phyloP scores from a whole-genome alignment of 2,113 vertebrate species.

The Actenoides lindsayi region DNA sequence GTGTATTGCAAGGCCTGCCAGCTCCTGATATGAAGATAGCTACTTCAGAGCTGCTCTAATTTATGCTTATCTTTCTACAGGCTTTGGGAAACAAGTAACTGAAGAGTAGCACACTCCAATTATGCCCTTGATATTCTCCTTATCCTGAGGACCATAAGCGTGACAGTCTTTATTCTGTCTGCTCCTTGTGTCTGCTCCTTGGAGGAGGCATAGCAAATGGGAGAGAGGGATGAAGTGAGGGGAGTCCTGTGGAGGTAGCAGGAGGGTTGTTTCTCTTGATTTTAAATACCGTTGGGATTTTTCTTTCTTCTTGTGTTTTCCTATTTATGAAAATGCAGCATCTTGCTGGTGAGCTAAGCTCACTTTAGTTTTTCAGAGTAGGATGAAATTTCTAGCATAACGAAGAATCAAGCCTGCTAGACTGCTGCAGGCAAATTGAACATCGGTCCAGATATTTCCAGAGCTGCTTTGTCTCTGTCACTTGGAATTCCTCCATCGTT shows the following conservation, averaged over 20 bases:
- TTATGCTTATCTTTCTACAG: conserved; percentile 50
- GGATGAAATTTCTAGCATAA: background rate
- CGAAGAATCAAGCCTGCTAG: background rate
- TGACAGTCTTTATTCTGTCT: conserved; percentile 25
- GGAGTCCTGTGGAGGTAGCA: background rate
- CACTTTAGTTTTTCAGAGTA: background rate
- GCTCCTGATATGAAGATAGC: conserved; percentile 35
- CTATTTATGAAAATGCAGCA: background rate
- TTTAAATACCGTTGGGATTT: background rate
- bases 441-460: background rate
- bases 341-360: background rate
- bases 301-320: background rate
- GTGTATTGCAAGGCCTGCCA: background rate
- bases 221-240: background rate
- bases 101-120: background rate
- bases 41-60: conserved; percentile 28
- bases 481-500: background rate
- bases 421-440: background rate
- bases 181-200: background rate
- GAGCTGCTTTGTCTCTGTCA: background rate
- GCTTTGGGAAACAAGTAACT: conserved; percentile 34
- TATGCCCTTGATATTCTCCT: conserved; percentile 8
- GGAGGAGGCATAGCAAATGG: background rate
- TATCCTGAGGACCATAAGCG: conserved; percentile 1
- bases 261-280: background rate